phyloP scores from a whole-genome alignment of 2,113 vertebrate genomes.

The Ptychochromis oligacanthus region DNA sequence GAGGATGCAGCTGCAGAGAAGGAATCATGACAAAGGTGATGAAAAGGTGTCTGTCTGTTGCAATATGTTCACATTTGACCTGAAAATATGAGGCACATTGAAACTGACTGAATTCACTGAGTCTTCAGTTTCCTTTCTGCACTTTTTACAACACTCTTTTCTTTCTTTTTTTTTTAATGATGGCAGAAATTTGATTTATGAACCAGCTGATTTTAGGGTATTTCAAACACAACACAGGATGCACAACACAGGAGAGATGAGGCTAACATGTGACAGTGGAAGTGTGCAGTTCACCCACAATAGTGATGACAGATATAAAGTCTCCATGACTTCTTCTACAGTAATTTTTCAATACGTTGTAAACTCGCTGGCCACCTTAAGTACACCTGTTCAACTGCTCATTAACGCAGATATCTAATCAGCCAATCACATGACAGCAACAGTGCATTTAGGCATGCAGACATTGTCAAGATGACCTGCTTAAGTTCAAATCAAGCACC shows the following conservation, averaged over 20 bases:
- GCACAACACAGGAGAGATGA: no score
- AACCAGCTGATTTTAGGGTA: background rate
- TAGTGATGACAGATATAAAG: no score
- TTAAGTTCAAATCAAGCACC: background rate
- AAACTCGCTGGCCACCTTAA: no score
- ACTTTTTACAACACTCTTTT: background rate
- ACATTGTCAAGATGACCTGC: background rate
- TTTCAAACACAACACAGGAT: no score
- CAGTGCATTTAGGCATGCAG: background rate
- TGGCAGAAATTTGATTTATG: background rate
- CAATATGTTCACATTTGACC: background rate
- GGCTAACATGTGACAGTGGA: no score
- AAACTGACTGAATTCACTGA: background rate
- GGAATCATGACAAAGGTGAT: background rate
- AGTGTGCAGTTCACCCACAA: no score
- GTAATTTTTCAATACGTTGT: no score
- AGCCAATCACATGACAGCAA: background rate
- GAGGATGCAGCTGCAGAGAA: background rate
- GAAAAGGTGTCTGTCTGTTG: background rate
- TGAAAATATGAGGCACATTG: background rate
- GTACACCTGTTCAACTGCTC: background rate
- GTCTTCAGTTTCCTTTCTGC: background rate
- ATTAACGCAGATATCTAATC: background rate
- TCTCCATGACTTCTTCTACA: no score
- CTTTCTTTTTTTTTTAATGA: background rate